phyloP scores from a whole-genome alignment of 2,113 vertebrate genomes.

The Australoheros scitulus region DNA sequence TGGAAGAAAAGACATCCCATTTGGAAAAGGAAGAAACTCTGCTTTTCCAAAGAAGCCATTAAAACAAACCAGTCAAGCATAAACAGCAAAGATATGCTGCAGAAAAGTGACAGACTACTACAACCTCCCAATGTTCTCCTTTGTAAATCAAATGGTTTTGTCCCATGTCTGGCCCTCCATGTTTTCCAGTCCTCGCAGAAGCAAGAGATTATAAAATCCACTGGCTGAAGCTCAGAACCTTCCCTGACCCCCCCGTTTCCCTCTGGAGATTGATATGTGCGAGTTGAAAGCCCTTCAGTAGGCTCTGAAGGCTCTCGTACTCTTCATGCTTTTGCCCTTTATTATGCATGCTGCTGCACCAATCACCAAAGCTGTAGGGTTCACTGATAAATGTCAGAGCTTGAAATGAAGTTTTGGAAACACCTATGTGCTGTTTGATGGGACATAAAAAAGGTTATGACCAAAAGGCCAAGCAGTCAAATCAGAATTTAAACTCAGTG shows the following conservation, averaged over 20 bases:
- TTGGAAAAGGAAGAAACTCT: neutral
- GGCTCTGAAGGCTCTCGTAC: neutral
- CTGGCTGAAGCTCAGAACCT: slow-evolving; percentile 20
- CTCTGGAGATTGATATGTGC: slow-evolving; percentile 49
- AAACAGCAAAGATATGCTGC: slow-evolving; percentile 35
- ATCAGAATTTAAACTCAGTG: slow-evolving; percentile 33
- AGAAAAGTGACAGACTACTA: slow-evolving; percentile 48
- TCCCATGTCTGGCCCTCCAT: slow-evolving; percentile 4
- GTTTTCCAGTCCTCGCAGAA: slow-evolving; percentile 32
- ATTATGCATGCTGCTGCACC: slow-evolving; percentile 33
- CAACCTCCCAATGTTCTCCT: slow-evolving; percentile 39
- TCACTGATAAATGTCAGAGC: slow-evolving; percentile 61
- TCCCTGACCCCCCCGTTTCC: slow-evolving; percentile 27
- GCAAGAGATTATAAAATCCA: slow-evolving; percentile 50
- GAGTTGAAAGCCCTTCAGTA: neutral
- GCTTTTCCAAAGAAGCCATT: slow-evolving; percentile 58
- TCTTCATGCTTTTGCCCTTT: slow-evolving; percentile 52
- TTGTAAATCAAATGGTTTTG: slow-evolving; percentile 25
- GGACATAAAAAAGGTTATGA: slow-evolving; percentile 44
- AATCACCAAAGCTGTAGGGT: slow-evolving; percentile 42
- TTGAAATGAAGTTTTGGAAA: slow-evolving; percentile 43
- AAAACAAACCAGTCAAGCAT: slow-evolving; percentile 71
- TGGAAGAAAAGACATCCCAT: neutral
- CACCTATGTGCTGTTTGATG: neutral
- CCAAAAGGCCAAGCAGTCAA: slow-evolving; percentile 26